These are phyloP conservation scores for Trichomycterus rosablanca DNA, from an alignment of 2,113 vertebrate genomes.

Conservation along the genomic window DNA sequence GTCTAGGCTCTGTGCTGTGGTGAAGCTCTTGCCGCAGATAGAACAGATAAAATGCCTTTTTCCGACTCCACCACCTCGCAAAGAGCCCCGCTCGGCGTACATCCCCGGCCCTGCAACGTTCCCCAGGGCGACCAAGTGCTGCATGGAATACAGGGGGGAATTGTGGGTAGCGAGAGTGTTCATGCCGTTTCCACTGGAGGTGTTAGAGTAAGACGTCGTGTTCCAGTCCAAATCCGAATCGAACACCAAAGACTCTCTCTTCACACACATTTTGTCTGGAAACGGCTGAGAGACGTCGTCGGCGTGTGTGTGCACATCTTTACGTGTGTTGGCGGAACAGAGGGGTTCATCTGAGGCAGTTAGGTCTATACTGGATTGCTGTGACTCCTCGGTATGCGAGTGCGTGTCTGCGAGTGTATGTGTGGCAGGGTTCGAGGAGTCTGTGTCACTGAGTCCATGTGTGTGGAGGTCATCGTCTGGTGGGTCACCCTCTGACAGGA, in stretches of 20 bases:
- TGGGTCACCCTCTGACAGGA: constrained; percentile 17
- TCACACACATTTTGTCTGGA: constrained; percentile 31
- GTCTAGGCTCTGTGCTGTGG: constrained; percentile 42
- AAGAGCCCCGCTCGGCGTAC: constrained; percentile 24
- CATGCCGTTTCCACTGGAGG: constrained; percentile 11
- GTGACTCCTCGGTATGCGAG: constrained; percentile 32
- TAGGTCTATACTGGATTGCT: constrained; percentile 37
- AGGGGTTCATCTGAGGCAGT: constrained; percentile 31
- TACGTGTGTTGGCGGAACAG: constrained; percentile 19
- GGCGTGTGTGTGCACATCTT: constrained; percentile 7
- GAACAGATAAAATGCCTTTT: constrained; percentile 44
- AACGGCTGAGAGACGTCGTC: background rate
- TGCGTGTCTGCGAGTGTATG: constrained; percentile 30
- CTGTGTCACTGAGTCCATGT: constrained; percentile 1
- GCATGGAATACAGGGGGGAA: constrained; percentile 30
- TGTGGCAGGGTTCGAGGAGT: constrained; percentile 29
- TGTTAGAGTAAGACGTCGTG: constrained; percentile 19
- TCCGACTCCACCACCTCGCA: constrained; percentile 7
- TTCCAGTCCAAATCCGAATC: constrained; percentile 35
- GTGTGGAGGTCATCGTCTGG: constrained; percentile 11
- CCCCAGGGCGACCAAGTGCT: constrained; percentile 37
- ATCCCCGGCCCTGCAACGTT: constrained; percentile 32
- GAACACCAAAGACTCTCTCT: constrained; percentile 17
- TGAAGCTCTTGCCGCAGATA: constrained; percentile 42
- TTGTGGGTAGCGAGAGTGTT: constrained; percentile 20